A percentile compares a stretch with the other conserved stretches of the same genome.
phyloP scores from a whole-genome alignment of 2,888 invertebrate species.

The Congeria kusceri region DNA sequence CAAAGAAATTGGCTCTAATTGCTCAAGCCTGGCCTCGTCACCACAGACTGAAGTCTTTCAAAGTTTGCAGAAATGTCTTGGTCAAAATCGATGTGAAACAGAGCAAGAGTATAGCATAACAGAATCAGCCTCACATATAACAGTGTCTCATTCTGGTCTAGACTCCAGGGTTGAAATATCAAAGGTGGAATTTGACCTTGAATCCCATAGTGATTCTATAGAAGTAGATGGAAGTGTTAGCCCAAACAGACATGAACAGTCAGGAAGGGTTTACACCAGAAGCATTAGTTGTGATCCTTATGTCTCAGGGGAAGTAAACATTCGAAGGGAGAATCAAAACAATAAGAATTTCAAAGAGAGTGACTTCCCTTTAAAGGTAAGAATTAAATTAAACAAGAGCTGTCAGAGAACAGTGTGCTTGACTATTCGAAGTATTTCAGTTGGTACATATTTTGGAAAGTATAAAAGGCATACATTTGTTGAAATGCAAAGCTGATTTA shows the following conservation, averaged over 20 bases:
- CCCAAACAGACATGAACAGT: not conserved
- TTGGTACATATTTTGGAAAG: too few species aligned
- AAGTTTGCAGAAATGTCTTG: not conserved
- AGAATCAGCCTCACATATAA: too few species aligned
- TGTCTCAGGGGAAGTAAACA: constrained; percentile 53
- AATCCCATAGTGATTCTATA: not conserved
- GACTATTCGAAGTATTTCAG: too few species aligned
- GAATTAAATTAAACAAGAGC: too few species aligned
- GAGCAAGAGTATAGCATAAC: too few species aligned
- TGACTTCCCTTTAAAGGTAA: constrained; percentile 43
- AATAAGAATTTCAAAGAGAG: constrained; percentile 41
- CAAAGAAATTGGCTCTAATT: constrained; percentile 32
- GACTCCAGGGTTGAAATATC: too few species aligned
- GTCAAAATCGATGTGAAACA: too few species aligned
- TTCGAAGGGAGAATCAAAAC: constrained; percentile 10
- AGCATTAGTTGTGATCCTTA: constrained; percentile 75
- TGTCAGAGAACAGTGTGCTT: too few species aligned
- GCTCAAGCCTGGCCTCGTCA: constrained; percentile 32
- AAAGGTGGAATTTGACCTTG: not conserved
- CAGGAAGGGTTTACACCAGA: constrained; percentile 43
- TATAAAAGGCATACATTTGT: too few species aligned
- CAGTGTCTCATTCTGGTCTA: too few species aligned
- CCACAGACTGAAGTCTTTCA: constrained; percentile 18
- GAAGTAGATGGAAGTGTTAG: constrained; percentile 4
- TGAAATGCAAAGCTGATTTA: too few species aligned